Conservation (phyloP, 2,113 vertebrate species). For the Bungarus multicinctus region DNA sequence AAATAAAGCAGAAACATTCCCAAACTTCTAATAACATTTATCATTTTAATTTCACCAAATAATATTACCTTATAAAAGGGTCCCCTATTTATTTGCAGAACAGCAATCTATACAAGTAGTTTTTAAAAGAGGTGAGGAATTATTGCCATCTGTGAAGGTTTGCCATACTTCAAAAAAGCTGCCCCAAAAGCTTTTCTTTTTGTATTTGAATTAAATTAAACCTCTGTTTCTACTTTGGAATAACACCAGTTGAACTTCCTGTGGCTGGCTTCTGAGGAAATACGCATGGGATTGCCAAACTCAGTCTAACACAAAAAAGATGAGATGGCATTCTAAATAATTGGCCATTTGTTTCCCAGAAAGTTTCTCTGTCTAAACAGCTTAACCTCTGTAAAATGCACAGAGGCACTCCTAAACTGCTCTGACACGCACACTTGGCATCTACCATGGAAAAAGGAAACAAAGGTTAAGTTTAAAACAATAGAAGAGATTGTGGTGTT, state of each 20-base stretch:
- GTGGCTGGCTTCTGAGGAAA: background rate
- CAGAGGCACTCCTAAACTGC: constrained; percentile 23
- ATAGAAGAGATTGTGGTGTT: constrained; percentile 45
- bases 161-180: background rate
- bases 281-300: background rate
- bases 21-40: background rate
- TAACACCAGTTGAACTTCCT: background rate
- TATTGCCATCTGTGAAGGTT: background rate
- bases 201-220: background rate
- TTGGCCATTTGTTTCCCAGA: background rate
- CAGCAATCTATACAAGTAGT: rapidly evolving
- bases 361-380: background rate
- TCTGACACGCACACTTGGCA: constrained; percentile 34
- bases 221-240: background rate
- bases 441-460: constrained; percentile 31
- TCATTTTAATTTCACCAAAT: background rate
- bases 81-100: background rate
- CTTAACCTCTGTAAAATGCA: background rate
- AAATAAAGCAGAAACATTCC: background rate
- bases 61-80: background rate
- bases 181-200: background rate
- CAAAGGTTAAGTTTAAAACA: constrained; percentile 30
- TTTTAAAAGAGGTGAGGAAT: constrained; percentile 34
- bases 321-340: background rate
- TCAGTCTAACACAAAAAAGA: background rate